These are phyloP conservation scores for Esox lucius DNA, from an alignment of 2,797 vertebrate species.

Conservation along the genomic window DNA sequence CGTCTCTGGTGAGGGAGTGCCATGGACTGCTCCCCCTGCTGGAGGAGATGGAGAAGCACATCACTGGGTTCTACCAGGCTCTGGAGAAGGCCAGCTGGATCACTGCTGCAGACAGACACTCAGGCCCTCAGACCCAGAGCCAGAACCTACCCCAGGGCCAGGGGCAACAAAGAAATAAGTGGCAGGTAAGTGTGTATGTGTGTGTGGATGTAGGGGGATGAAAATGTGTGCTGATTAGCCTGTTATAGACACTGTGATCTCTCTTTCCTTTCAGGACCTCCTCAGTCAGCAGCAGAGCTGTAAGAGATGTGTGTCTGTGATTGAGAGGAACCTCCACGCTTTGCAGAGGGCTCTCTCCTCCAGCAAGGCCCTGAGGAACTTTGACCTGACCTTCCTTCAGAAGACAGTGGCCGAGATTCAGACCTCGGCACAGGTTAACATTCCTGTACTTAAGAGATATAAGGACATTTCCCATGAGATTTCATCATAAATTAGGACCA, in stretches of 20 bases:
- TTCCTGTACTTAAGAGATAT: background rate
- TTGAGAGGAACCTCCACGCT: conserved; percentile 88
- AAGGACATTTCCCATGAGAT: conserved; percentile 36
- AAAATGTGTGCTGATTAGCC: too few relatives aligned
- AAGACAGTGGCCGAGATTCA: conserved; percentile 87
- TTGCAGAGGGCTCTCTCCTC: conserved; percentile 79
- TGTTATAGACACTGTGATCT: background rate
- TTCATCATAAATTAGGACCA: conserved; percentile 19
- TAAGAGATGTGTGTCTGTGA: conserved; percentile 84
- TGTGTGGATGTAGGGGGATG: background rate
- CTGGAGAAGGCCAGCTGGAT: conserved; percentile 87
- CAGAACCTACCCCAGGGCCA: conserved; percentile 48
- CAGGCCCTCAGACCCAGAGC: conserved; percentile 68
- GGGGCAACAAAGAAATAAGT: conserved; percentile 57
- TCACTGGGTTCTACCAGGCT: conserved; percentile 88
- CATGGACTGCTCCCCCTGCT: conserved; percentile 82
- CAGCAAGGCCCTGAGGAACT: conserved; percentile 82
- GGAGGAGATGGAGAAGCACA: conserved; percentile 93
- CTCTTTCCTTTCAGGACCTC: conserved; percentile 80
- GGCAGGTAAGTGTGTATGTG: conserved; percentile 60
- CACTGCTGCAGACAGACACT: conserved; percentile 73
- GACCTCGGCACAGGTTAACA: conserved; percentile 84
- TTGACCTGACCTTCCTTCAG: conserved; percentile 83
- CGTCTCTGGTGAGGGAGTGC: conserved; percentile 83
- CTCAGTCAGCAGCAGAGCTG: conserved; percentile 90